Evolutionary conservation across 2,888 invertebrate species (phyloP).

Genomic region (Pollenia angustigena): DNA sequence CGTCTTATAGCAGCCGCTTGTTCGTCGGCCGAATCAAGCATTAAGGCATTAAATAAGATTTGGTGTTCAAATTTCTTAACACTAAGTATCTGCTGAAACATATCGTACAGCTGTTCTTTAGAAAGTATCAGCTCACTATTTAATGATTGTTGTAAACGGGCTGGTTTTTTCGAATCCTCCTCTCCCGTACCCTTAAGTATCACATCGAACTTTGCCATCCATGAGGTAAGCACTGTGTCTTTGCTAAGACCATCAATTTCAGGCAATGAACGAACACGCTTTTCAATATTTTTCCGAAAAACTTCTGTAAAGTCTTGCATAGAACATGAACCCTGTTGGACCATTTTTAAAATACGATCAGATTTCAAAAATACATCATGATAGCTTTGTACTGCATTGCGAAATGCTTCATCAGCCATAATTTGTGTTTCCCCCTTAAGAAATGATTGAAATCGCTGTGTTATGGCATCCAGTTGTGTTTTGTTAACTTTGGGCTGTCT

Average conservation of each 20-base stretch:
- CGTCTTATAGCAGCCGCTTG: slow-evolving; percentile 99
- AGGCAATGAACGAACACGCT: slow-evolving; percentile 98
- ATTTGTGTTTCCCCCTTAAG: slow-evolving; percentile 99
- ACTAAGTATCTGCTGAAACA: slow-evolving; percentile 99
- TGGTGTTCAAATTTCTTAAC: slow-evolving; percentile 99
- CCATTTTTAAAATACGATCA: slow-evolving; percentile 98
- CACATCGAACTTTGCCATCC: slow-evolving; percentile 99
- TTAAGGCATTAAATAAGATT: slow-evolving; percentile 98
- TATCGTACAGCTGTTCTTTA: slow-evolving; percentile 99
- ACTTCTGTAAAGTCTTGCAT: slow-evolving; percentile 99
- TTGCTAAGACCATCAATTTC: slow-evolving; percentile 99
- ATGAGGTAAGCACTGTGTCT: slow-evolving; percentile 98
- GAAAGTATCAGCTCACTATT: slow-evolving; percentile 97
- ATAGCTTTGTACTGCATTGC: slow-evolving; percentile 98
- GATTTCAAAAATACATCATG: slow-evolving; percentile 98
- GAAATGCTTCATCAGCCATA: slow-evolving; percentile 98
- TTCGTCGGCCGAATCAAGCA: slow-evolving; percentile 99
- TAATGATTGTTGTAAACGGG: slow-evolving; percentile 93
- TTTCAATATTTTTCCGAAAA: slow-evolving; percentile 98
- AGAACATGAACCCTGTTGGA: slow-evolving; percentile 98
- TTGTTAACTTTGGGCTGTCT: slow-evolving; percentile 98
- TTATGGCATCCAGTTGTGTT: slow-evolving; percentile 97
- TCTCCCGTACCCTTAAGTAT: slow-evolving; percentile 97
- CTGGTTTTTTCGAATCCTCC: slow-evolving; percentile 94
- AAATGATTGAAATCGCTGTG: slow-evolving; percentile 97